phyloP scores from a whole-genome alignment of 2,113 vertebrate species.

The Callionymus lyra region DNA sequence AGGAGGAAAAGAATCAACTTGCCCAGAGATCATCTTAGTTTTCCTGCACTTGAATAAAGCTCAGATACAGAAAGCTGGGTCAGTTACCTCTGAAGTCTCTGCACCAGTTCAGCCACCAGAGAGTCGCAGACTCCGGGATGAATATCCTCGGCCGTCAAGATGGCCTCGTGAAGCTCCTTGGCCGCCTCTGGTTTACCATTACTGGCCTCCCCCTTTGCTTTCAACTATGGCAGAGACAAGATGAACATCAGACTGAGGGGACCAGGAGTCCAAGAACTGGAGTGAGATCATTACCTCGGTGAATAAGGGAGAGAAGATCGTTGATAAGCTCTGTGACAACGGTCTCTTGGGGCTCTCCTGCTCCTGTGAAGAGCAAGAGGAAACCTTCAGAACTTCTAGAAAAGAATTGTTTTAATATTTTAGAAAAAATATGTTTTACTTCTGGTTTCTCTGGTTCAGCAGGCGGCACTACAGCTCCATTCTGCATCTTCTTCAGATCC shows the following conservation, averaged over 20 bases:
- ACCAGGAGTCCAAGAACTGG: neutral
- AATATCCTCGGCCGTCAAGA: conserved; percentile 83
- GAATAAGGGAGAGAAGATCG: conserved; percentile 89
- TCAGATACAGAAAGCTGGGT: too few relatives aligned
- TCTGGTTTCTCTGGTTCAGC: conserved; percentile 72
- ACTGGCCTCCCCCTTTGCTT: conserved; percentile 76
- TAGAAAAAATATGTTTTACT: neutral
- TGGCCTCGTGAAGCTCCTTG: conserved; percentile 79
- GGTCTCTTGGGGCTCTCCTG: conserved; percentile 78
- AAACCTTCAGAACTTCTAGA: neutral
- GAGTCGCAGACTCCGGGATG: conserved; percentile 89
- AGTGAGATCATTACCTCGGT: conserved; percentile 73
- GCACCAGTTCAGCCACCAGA: conserved; percentile 84
- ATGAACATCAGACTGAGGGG: neutral
- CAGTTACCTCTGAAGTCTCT: conserved; percentile 92
- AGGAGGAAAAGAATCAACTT: too few relatives aligned
- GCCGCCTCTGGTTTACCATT: conserved; percentile 80
- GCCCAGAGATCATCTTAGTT: too few relatives aligned
- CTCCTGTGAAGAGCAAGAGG: conserved; percentile 44
- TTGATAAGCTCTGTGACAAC: conserved; percentile 83
- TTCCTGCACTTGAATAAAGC: too few relatives aligned
- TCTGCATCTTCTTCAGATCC: conserved; percentile 73
- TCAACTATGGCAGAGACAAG: conserved; percentile 60
- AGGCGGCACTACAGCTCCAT: conserved; percentile 70
- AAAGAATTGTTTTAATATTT: neutral